Evolutionary conservation across 2,797 vertebrate genomes (phyloP), one percentile per base, ranked within the genome.

Genomic region (Chrysolophus pictus): DNA sequence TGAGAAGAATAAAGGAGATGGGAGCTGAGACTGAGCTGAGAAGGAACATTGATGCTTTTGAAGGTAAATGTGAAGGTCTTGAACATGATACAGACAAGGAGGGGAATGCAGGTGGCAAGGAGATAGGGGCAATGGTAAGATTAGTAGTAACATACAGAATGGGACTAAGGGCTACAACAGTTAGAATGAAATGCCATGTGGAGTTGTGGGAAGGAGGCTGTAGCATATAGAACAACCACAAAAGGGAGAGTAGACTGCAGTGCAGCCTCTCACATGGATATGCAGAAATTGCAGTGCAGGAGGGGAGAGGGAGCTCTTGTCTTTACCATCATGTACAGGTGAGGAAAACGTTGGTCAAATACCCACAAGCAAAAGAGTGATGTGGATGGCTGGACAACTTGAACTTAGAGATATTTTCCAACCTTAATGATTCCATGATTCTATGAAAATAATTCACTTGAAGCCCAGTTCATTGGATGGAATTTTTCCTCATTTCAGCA

Each of bases 11-110:
- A 94, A 95, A 94, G 53, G 64, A 65, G 46, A 49, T 86, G 62
- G 67, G 67, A 90, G 75, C 31, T 90, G 85, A 77, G 87, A 94
- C 93, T 85, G 74, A 94, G 74, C 84, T 92, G 93, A 95, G 88
- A 85, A 81, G 89, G 78, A 85, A 83, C 65, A 81, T 73, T 95
- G 82, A 80, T 11, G 49, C 74, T 71, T 96, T 58, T 85, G 67
- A 87, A 91, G 86, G 17, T 75, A 94, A 93, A 87, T 31, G 21
- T 31, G 29, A 65, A 31, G 79, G 76, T 86, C 75, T 71, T 24
- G 64, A 90, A 81, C 80, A 53, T 81, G 82, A 83, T 82, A 74
- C 80, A 72, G n/a, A 47, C 33, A 33, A 18, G 22, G 33, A 93
- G 73, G 47, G 56, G 28, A 88, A 58, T 15, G 4, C 3, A 28